Base-by-base conservation (phyloP, 2,797 vertebrate genomes). In the Poecilia wingei region DNA sequence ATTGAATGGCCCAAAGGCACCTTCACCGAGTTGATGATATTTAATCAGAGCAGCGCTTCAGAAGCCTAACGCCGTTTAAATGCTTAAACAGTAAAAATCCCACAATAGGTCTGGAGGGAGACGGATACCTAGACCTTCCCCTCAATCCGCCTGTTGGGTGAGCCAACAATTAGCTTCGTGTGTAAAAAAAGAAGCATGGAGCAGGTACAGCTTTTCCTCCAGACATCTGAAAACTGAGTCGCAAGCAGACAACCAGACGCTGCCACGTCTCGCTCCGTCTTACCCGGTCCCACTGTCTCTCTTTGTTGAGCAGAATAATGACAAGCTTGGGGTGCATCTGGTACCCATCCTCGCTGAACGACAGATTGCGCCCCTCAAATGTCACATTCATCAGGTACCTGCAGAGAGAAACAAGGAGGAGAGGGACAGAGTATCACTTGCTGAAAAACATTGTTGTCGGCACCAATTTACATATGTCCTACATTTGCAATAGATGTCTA, bases 301-400 rank as follows among this genome's bases (percentile, higher is more conserved):
- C 96, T 93, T 99, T 99, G 95, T 97, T 97, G 94, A 99, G 96
- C 90, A 99, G 96, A 92, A 99, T 98, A 93, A 99, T 98, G 91
- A 99, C 98, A 93, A 99, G 93, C 91, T 99, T 99, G 18, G 98
- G 98, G 88, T 99, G 97, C 98, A 99, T 98, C 95, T 99, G 98
- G 94, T 99, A 99, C 90, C 98, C 98, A 0, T 99, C 98, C 90
- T 99, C 98, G 79, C 98, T 99, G 95, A 99, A 99, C 0, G 98
- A 99, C 90, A 99, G 96, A 92, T 99, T 99, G 82, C 98, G 97
- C 55, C 98, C 98, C 93, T 99, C 98, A 87, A 99, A 99, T 73
- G 98, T 99, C 90, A 99, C 98, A 87, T 99, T 96, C 95, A 96
- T 96, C 93, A 99, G 96, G 94, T 98, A 99, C 96, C 93, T 94